Conservation (phyloP, 2,888 invertebrate species). For the Spodoptera picta region DNA sequence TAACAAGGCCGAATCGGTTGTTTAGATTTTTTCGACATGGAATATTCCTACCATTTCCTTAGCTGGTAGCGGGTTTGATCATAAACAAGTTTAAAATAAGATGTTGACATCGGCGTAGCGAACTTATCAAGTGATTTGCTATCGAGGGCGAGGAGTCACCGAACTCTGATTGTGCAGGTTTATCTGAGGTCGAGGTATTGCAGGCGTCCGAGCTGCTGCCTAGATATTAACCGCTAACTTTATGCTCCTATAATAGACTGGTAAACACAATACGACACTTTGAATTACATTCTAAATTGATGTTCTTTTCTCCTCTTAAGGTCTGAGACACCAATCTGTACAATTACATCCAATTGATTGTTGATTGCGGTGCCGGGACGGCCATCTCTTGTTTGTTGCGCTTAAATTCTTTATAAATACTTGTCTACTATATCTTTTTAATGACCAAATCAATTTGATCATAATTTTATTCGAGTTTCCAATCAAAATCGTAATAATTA, state of each 20-base stretch:
- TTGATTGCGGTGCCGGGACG: slow-evolving; percentile 63
- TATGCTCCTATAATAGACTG: slow-evolving; percentile 21
- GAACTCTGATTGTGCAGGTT: slow-evolving; percentile 77
- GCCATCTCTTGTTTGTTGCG: slow-evolving; percentile 33
- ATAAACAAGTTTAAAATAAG: slow-evolving; percentile 44
- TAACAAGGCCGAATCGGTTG: slow-evolving; percentile 34
- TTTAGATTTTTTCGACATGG: slow-evolving; percentile 44
- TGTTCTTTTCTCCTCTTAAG: slow-evolving; percentile 55
- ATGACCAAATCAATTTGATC: neutral
- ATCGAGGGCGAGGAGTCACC: slow-evolving; percentile 71
- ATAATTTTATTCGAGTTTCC: too few relatives aligned
- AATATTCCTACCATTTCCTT: slow-evolving; percentile 44
- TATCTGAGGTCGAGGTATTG: slow-evolving; percentile 78
- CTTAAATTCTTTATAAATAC: slow-evolving; percentile 31
- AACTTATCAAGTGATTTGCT: slow-evolving; percentile 67
- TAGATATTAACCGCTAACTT: slow-evolving; percentile 48
- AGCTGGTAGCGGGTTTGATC: slow-evolving; percentile 14
- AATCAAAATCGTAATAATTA: neutral
- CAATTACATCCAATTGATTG: slow-evolving; percentile 82
- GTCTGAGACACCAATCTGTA: slow-evolving; percentile 64
- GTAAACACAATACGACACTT: slow-evolving; percentile 14
- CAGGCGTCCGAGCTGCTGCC: slow-evolving; percentile 55
- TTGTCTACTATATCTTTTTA: slow-evolving; percentile 30
- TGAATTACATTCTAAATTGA: slow-evolving; percentile 25
- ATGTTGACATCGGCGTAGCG: slow-evolving; percentile 43